phyloP scores from a whole-genome alignment of 2,888 invertebrate genomes.

The Psylliodes chrysocephalus region DNA sequence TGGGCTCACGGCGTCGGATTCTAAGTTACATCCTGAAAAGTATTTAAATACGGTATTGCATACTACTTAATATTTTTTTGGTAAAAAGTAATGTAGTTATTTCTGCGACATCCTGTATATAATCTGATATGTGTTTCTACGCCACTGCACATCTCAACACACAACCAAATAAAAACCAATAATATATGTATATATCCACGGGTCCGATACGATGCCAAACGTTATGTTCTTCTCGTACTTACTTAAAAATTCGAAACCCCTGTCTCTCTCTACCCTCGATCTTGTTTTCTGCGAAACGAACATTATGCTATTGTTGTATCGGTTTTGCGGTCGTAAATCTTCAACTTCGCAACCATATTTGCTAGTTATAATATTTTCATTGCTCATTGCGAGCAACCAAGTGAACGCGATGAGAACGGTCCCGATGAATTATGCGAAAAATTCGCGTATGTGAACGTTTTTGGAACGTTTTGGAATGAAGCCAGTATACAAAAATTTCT shows the following conservation, averaged over 20 bases:
- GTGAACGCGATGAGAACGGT: conserved; percentile 4
- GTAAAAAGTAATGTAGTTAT: no score
- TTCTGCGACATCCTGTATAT: no score
- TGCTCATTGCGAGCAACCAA: conserved; percentile 11
- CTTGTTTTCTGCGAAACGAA: conserved; percentile 20
- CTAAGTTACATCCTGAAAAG: no score
- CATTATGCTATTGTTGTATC: conserved; percentile 26
- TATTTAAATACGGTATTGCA: no score
- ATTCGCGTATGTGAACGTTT: conserved; percentile 3
- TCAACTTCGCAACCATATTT: conserved; percentile 18
- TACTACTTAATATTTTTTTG: no score
- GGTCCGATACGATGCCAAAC: conserved; percentile 9
- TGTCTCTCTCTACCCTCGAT: neutral
- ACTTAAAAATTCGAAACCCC: neutral
- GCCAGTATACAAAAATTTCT: conserved; percentile 2
- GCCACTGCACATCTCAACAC: neutral
- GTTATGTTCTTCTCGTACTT: neutral
- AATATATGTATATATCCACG: neutral
- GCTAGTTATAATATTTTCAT: conserved; percentile 25
- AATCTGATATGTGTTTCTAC: no score
- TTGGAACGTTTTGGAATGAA: neutral
- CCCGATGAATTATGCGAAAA: conserved; percentile 4
- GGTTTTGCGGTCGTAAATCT: conserved; percentile 23
- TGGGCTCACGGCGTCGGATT: no score
- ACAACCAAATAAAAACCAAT: neutral